phyloP scores from a whole-genome alignment of 2,888 invertebrate genomes.

The Trachelus tabidus region DNA sequence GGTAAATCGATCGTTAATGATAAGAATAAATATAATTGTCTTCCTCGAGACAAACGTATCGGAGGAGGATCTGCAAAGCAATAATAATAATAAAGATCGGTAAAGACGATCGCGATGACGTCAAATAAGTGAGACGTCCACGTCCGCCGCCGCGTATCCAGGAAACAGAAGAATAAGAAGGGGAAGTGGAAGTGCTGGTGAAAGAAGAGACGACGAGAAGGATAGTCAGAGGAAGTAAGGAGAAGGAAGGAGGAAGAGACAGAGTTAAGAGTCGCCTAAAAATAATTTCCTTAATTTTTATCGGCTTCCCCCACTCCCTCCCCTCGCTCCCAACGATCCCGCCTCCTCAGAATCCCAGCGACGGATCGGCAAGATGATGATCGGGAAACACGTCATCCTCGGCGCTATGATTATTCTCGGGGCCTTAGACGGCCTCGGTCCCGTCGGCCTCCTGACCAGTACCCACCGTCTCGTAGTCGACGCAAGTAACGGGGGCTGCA shows the following conservation, averaged over 20 bases:
- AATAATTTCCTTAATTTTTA: neutral
- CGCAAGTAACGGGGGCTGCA: slow-evolving; percentile 65
- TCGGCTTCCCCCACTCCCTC: neutral
- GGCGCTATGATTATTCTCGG: slow-evolving; percentile 43
- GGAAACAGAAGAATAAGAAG: neutral
- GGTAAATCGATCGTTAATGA: neutral
- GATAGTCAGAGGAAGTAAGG: too few species aligned
- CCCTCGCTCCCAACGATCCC: neutral
- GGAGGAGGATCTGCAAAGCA: neutral
- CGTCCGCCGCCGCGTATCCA: neutral
- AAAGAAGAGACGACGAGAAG: too few species aligned
- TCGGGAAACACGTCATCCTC: neutral
- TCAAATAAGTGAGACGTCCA: neutral
- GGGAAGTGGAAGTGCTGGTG: too few species aligned
- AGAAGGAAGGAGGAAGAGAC: too few species aligned
- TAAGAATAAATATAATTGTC: neutral
- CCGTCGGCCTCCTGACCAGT: slow-evolving; percentile 36
- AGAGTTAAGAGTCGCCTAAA: neutral
- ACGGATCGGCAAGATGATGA: neutral
- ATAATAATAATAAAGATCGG: too few species aligned
- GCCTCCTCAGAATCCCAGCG: neutral
- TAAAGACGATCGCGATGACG: too few species aligned
- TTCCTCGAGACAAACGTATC: neutral
- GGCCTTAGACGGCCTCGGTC: slow-evolving; percentile 52
- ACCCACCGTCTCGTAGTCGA: slow-evolving; percentile 24